These are phyloP conservation scores for Byasa hedistus DNA, from an alignment of 2,888 invertebrate species.

Conservation along the genomic window DNA sequence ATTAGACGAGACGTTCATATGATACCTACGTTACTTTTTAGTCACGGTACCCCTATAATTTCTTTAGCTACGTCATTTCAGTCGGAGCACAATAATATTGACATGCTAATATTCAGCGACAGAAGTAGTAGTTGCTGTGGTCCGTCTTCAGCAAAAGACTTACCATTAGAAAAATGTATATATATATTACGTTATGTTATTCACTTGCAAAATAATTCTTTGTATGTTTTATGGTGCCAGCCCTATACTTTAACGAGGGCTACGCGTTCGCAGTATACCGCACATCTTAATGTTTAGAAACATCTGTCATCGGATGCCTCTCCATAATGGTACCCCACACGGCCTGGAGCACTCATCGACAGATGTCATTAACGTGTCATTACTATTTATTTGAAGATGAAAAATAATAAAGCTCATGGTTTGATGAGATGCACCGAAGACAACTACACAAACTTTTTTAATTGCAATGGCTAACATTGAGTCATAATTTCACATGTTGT, in stretches of 20 bases:
- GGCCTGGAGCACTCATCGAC: slow-evolving; percentile 37
- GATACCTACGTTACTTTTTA: too few relatives aligned
- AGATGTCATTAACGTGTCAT: slow-evolving; percentile 38
- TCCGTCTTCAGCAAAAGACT: too few relatives aligned
- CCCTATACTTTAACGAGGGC: slow-evolving; percentile 20
- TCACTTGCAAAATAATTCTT: background rate
- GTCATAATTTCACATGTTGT: too few relatives aligned
- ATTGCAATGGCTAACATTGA: too few relatives aligned
- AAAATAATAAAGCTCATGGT: slow-evolving; percentile 3
- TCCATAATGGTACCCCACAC: slow-evolving; percentile 38
- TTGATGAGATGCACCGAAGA: background rate
- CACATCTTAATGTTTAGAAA: slow-evolving; percentile 38
- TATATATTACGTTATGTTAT: background rate
- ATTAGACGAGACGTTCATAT: too few relatives aligned
- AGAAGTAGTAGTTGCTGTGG: too few relatives aligned
- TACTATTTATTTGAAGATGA: slow-evolving; percentile 36
- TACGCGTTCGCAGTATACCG: slow-evolving; percentile 28
- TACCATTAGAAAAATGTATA: too few relatives aligned
- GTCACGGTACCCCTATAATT: too few relatives aligned
- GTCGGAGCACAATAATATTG: too few relatives aligned
- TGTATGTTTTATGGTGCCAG: background rate
- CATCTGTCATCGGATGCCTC: slow-evolving; percentile 39
- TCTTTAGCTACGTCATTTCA: too few relatives aligned
- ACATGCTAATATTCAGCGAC: too few relatives aligned
- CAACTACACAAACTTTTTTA: background rate